Evolutionary conservation across 30 jellyfish, hydroid and myxozoan species (phyloP).

Genomic region (Turritopsis rubra): DNA sequence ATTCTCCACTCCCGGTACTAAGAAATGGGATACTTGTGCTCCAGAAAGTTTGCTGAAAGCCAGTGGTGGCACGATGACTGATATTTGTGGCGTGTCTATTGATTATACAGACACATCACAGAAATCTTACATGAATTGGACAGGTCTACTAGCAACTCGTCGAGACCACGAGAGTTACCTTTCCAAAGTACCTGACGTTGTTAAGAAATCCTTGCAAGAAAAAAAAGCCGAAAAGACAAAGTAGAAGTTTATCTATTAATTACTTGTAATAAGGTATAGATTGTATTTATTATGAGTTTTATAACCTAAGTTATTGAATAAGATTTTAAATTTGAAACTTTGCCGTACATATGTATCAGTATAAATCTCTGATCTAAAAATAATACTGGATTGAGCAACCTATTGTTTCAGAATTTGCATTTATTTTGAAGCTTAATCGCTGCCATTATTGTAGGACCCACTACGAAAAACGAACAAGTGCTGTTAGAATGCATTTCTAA

Average conservation of each 20-base stretch:
- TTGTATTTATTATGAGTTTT: too few species aligned
- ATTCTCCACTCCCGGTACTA: constrained; percentile 88
- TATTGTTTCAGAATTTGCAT: too few species aligned
- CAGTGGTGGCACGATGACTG: constrained; percentile 85
- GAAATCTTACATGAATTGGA: constrained; percentile 35
- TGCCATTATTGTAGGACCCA: too few species aligned
- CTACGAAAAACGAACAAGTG: too few species aligned
- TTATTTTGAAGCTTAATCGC: too few species aligned
- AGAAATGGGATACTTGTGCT: constrained; percentile 99
- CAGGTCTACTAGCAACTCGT: constrained; percentile 83
- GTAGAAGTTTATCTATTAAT: not conserved
- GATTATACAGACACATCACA: constrained; percentile 42
- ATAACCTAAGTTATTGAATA: too few species aligned
- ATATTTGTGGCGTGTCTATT: constrained; percentile 52
- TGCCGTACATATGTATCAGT: too few species aligned
- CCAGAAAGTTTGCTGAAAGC: constrained; percentile 88
- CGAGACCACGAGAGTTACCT: constrained; percentile 71
- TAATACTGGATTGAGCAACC: too few species aligned
- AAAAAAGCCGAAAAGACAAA: constrained; percentile 5
- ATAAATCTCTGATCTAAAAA: too few species aligned
- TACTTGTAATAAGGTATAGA: too few species aligned
- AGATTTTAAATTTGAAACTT: too few species aligned
- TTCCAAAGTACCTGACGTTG: constrained; percentile 50
- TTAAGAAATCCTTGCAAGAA: constrained; percentile 31
- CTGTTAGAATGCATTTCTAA: too few species aligned